phyloP scores from a whole-genome alignment of 53 echinoderm and acorn worm species.

The Astropecten irregularis region DNA sequence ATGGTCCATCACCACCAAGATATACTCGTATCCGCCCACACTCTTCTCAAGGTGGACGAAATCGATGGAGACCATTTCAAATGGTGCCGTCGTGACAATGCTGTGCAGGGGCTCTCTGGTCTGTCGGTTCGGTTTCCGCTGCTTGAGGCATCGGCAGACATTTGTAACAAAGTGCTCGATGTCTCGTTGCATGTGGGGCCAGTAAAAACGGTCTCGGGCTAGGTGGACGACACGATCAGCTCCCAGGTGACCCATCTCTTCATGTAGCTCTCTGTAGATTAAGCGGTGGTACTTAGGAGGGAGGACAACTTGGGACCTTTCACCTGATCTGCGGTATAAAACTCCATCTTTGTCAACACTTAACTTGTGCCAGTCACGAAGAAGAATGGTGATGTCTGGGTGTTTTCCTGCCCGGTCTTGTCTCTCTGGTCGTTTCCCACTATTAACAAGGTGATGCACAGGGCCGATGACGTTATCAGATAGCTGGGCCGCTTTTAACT shows the following conservation, averaged over 20 bases:
- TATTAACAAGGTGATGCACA: background rate
- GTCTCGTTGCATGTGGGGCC: too few relatives aligned
- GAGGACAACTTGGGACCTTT: slow-evolving; percentile 23
- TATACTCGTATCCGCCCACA: slow-evolving; percentile 46
- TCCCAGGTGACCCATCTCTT: slow-evolving; percentile 63
- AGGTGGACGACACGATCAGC: slow-evolving; percentile 31
- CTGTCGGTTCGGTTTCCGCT: too few relatives aligned
- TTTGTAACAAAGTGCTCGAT: too few relatives aligned
- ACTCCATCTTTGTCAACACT: slow-evolving; percentile 42
- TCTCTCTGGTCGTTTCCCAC: background rate
- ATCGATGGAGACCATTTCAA: slow-evolving; percentile 61
- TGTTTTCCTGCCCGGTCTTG: background rate
- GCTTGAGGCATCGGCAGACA: too few relatives aligned
- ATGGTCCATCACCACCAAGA: slow-evolving; percentile 35
- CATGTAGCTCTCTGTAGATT: slow-evolving; percentile 27
- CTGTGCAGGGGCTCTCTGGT: slow-evolving; percentile 2
- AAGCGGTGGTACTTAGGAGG: slow-evolving; percentile 2
- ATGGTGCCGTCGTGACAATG: slow-evolving; percentile 63
- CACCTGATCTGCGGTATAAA: slow-evolving; percentile 14
- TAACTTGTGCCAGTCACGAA: slow-evolving; percentile 56
- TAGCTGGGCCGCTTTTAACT: slow-evolving; percentile 41
- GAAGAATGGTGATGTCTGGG: background rate
- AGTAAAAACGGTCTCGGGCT: slow-evolving; percentile 44
- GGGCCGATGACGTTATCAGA: slow-evolving; percentile 34
- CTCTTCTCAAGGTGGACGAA: slow-evolving; percentile 42